Base-by-base conservation (phyloP, 1,140 invertebrate species). In the Laupala kohalensis region DNA sequence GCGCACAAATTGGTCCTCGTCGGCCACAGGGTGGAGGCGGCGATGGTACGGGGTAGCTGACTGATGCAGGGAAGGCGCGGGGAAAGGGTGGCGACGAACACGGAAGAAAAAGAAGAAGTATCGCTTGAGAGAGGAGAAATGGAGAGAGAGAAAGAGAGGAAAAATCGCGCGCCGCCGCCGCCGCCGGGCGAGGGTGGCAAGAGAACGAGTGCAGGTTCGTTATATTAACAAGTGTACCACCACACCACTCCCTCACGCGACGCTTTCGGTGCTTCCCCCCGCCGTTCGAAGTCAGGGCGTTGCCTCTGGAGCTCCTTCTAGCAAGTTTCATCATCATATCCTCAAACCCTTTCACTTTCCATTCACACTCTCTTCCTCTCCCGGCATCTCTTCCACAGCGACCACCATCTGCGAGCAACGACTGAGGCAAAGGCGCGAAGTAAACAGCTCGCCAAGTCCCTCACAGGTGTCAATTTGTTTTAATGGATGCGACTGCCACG, bases 381-480 rank as follows among this genome's bases (percentile, higher is more conserved):
- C n/a, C n/a, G n/a, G n/a, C n/a, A n/a, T n/a, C n/a, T n/a, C n/a
- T n/a, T n/a, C n/a, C n/a, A n/a, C n/a, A n/a, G n/a, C n/a, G n/a
- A n/a, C n/a, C n/a, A n/a, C n/a, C n/a, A n/a, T n/a, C n/a, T n/a
- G n/a, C n/a, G n/a, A n/a, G n/a, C n/a, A 19, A 9, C 37, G 37
- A 9, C 37, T 19, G 9, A 9, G 37, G 37, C 37, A 9, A 37
- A 68, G 67, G 29, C 24, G 67, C 28, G 67, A 27, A 23, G 67
- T 68, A 68, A 68, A 68, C 67, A 68, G 67, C 26, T 27, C 5
- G 4, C 13, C 67, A 24, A 68, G 27, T 68, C 67, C 67, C 67
- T 68, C 67, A 68, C 28, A 68, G 67, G 67, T 68, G 67, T 68
- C 67, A 68, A 68, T 68, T 68, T 68, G 67, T 68, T 68, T 68